Base-by-base conservation (phyloP, 2,888 invertebrate species). In the Cordilura impudica region DNA sequence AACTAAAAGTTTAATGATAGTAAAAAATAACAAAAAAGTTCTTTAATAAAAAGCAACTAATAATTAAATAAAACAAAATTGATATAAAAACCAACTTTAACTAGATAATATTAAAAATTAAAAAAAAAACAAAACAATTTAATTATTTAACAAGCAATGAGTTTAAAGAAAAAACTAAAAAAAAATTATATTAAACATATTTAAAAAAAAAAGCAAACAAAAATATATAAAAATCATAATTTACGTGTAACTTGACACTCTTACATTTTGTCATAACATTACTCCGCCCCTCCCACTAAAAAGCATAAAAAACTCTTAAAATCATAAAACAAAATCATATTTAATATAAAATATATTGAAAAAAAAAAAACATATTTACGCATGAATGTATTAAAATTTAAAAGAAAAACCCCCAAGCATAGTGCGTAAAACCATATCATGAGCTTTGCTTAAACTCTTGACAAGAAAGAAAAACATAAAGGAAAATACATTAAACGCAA, bases 381-480 rank as follows among this genome's bases (percentile, higher is more conserved):
- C 69, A 77, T 77, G 53, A 67, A 76, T 61, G 61, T 43, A 29
- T 65, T 39, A 79, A 71, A 70, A 4, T 21, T n/a, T 60, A 75
- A 31, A 71, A 56, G 23, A 49, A 39, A 26, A 60, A 60, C 56
- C 45, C 21, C 10, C 19, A 45, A 69, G 45, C n/a, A 39, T 58
- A 31, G 70, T 76, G 76, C 76, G 80, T 76, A 60, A 83, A 83
- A 82, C 84, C 86, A 86, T 86, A 86, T 86, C 86, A 86, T 85
- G 84, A 85, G 86, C 86, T 86, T 86, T 85, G 86, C 86, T 86
- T 86, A 65, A 78, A 75, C 49, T 67, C 67, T 78, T 78, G 67
- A 51, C 54, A 71, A 31, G 56, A 53, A 35, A 45, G 70, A 29
- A 14, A 53, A 61, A 63, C 54, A 7, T 54, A 65, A 51, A 45